Evolutionary conservation across 1,140 invertebrate species (phyloP), one percentile per base, ranked within the genome.

Genomic region (Holcopasites calliopsidis): DNA sequence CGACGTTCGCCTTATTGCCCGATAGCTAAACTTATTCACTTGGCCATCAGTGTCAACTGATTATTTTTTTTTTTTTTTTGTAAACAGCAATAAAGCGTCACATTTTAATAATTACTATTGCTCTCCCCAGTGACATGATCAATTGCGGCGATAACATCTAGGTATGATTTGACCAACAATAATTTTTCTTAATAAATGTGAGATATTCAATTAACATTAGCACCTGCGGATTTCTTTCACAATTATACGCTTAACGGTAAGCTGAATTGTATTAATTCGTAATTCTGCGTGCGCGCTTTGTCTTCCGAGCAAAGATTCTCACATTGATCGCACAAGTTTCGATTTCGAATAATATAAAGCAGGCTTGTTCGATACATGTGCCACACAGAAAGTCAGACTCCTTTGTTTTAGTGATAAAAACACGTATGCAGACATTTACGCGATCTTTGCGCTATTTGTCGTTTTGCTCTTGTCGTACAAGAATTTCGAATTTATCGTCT

Each of bases 1-100:
- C 73, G 42, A 26, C 38, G 16, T 31, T 54, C 31, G 28, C 40
- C 21, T 75, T 75, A 78, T 78, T 78, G 60, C 71, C 61, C 73
- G 40, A 54, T 42, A 72, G 50, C 13, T 11, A 23, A 52, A 23
- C 21, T 21, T 40, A 26, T 31, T 28, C 11, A 13, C n/a, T 44
- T 44, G 23, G 18, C 23, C 26, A 33, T 47, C 4, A 42, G 38
- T 38, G 23, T 69, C 52, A 49, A 69, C 35, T 38, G 31, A n/a
- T n/a, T n/a, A n/a, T n/a, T n/a, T n/a, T n/a, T n/a, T n/a, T n/a
- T n/a, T n/a, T n/a, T n/a, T n/a, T n/a, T 71, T 35, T 44, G 42
- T 58, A 74, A 77, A 74, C 70, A 74, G 76, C 70, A 77, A 77
- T 77, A 77, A 77, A 74, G 70, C 42, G 33, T 35, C 52, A 40